Percentiles rank a stretch among this genome's conserved stretches.
These are phyloP conservation scores for Takifugu bimaculatus DNA, from an alignment of 2,113 vertebrate species.

Conservation along the genomic window DNA sequence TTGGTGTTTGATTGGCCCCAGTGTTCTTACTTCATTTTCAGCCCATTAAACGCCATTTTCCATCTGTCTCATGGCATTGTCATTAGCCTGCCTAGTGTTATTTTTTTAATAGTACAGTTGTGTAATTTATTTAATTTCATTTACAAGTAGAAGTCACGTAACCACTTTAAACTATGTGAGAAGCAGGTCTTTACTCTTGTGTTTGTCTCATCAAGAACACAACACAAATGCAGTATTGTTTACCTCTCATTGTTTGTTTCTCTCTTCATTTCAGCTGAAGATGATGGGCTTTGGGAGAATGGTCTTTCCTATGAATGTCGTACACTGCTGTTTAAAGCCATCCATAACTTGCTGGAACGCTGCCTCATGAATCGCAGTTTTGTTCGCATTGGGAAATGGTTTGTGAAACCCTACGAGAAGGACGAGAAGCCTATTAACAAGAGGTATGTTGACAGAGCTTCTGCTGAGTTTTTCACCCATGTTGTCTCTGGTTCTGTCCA, in stretches of 20 bases:
- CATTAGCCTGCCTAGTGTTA: no score
- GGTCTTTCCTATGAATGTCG: slow-evolving; percentile 96
- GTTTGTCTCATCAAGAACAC: no score
- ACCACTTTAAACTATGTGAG: no score
- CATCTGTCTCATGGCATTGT: no score
- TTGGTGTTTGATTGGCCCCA: no score
- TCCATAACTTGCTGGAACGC: slow-evolving; percentile 92
- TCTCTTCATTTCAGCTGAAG: slow-evolving; percentile 68
- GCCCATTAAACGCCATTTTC: no score
- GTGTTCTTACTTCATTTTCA: no score
- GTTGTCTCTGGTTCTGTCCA: neutral
- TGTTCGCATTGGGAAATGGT: slow-evolving; percentile 92
- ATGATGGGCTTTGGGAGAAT: slow-evolving; percentile 94
- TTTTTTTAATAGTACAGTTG: no score
- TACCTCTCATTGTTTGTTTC: neutral
- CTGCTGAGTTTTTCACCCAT: neutral
- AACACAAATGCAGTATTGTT: no score
- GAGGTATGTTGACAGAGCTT: slow-evolving; percentile 41
- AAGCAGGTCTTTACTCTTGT: no score
- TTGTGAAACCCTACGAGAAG: slow-evolving; percentile 94
- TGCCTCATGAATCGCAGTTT: slow-evolving; percentile 93
- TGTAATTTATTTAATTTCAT: no score
- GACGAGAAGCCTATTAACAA: slow-evolving; percentile 87
- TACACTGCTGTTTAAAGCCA: slow-evolving; percentile 95
- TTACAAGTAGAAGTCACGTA: no score